These are phyloP conservation scores for Acanthochromis polyacanthus DNA, from an alignment of 2,113 vertebrate species.

Conservation along the genomic window DNA sequence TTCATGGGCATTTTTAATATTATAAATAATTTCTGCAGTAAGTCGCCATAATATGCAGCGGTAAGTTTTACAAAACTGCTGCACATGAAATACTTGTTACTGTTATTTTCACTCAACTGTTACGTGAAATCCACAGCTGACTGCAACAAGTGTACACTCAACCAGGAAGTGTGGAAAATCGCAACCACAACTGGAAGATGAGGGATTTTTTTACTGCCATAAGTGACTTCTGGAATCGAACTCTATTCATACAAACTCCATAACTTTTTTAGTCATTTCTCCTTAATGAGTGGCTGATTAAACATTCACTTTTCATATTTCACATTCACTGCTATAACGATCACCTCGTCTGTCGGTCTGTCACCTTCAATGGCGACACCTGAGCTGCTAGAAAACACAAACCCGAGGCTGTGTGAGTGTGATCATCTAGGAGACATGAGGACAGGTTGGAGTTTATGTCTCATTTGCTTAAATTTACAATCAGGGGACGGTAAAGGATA, in stretches of 20 bases:
- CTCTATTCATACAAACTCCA: too few species aligned
- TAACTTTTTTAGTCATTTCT: background rate
- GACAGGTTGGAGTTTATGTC: too few species aligned
- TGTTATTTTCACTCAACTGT: background rate
- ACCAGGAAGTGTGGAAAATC: conserved; percentile 8
- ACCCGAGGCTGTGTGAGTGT: background rate
- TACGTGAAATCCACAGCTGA: background rate
- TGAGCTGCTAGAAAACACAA: conserved; percentile 43
- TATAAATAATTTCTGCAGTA: background rate
- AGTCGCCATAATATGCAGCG: background rate
- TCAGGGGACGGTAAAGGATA: background rate
- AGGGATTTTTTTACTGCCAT: background rate
- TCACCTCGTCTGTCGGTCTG: conserved; percentile 39
- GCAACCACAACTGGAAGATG: background rate
- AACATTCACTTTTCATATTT: conserved; percentile 11
- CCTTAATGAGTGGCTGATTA: background rate
- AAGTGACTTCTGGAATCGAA: too few species aligned
- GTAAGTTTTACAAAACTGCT: background rate
- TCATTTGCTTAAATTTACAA: background rate
- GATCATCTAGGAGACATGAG: background rate
- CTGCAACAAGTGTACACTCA: background rate
- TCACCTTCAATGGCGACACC: conserved; percentile 20
- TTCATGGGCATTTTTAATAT: too few species aligned
- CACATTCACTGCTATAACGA: background rate
- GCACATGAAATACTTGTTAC: conserved; percentile 1